Conservation (phyloP, 2,113 vertebrate genomes). For the Coturnix japonica region DNA sequence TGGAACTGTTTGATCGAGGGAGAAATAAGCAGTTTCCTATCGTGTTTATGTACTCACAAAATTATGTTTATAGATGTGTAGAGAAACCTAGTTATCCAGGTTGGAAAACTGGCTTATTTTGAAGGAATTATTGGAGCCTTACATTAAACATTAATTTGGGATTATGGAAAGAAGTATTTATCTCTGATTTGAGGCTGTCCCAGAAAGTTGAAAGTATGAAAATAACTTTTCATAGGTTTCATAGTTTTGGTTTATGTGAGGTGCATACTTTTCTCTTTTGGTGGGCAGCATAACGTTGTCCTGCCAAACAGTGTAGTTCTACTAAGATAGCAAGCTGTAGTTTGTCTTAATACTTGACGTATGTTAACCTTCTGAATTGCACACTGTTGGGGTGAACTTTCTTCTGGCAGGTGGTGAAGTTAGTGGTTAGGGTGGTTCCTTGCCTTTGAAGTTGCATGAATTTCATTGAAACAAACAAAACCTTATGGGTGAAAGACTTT, state of each 20-base stretch:
- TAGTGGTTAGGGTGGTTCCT: background rate
- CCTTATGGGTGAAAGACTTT: background rate
- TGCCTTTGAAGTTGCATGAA: background rate
- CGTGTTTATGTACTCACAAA: background rate
- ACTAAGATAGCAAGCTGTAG: background rate
- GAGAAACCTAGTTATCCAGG: background rate
- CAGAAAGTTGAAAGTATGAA: background rate
- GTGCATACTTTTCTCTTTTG: background rate
- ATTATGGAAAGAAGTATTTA: background rate
- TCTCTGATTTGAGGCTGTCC: background rate
- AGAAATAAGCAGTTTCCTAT: background rate
- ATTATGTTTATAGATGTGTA: background rate
- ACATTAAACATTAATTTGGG: background rate
- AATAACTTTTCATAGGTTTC: background rate
- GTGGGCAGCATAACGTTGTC: background rate
- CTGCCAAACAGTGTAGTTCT: background rate
- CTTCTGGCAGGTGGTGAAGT: constrained; percentile 3
- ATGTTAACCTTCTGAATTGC: constrained; percentile 9
- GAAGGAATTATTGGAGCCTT: background rate
- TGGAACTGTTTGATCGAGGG: background rate
- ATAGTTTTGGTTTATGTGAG: background rate
- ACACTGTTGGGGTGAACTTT: constrained; percentile 18
- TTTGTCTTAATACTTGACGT: constrained; percentile 29
- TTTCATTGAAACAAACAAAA: background rate
- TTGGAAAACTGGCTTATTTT: background rate